These are phyloP conservation scores for Diadegma fenestrale DNA, from an alignment of 2,888 invertebrate genomes.

Conservation along the genomic window DNA sequence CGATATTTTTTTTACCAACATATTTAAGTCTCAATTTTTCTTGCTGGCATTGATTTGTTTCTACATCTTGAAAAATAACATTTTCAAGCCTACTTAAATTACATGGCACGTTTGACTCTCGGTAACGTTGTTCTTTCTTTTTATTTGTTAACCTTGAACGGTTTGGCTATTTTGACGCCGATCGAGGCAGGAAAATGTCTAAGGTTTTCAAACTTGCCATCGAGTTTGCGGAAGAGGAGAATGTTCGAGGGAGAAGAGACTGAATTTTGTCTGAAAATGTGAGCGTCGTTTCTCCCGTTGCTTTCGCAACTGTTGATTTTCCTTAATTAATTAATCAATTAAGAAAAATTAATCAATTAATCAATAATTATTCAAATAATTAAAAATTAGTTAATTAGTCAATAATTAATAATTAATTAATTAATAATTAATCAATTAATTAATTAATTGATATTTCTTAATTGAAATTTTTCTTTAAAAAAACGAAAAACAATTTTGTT, in stretches of 20 bases:
- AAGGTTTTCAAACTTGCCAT: not conserved
- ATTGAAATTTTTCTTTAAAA: no score
- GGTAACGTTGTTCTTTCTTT: constrained; percentile 17
- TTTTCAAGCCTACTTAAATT: constrained; percentile 67
- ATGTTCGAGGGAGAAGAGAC: not conserved
- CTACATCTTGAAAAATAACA: constrained; percentile 35
- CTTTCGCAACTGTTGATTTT: not conserved
- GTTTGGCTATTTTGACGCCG: not conserved
- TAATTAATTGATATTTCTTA: no score
- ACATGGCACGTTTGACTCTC: constrained; percentile 70
- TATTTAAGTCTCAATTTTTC: not conserved
- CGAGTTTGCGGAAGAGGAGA: not conserved
- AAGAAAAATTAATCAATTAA: no score
- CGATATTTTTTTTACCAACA: not conserved
- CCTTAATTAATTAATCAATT: no score
- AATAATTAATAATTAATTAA: no score
- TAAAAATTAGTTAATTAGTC: no score
- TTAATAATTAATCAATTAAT: no score
- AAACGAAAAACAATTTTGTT: no score
- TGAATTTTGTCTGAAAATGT: not conserved
- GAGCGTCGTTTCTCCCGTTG: not conserved
- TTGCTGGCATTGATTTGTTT: constrained; percentile 12
- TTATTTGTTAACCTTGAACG: not conserved
- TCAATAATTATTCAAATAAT: no score
- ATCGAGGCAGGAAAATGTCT: not conserved